Base-by-base conservation (phyloP, 2,888 invertebrate species). In the Hirtodrosophila confusa region DNA sequence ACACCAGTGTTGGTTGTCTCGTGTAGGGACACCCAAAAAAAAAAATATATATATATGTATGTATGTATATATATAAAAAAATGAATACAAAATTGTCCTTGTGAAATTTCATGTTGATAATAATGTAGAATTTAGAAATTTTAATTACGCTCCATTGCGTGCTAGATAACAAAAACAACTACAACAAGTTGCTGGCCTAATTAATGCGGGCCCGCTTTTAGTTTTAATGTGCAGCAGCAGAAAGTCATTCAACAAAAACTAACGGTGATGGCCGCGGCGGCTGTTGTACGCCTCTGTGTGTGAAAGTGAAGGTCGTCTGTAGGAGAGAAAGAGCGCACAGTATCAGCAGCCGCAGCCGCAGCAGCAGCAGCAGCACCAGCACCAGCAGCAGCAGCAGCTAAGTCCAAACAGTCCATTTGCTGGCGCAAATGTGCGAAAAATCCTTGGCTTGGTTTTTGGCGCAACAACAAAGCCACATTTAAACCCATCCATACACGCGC, bases 261-360 rank as follows among this genome's bases (percentile, higher is more conserved):
- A 72, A 58, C 64, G 66, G 50, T 72, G 56, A 60, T 53, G 67
- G 58, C 36, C 71, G 65, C 63, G 39, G 67, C 67, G 49, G 49
- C 45, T 57, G 58, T 60, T 48, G 39, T 45, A 40, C 23, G 47
- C 43, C 56, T 69, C 55, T 62, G 64, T 50, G 70, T 78, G 49
- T 54, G 76, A 65, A 79, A 88, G 78, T 84, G 86, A 84, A 84
- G 84, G 84, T 84, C 84, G 88, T 84, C 83, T 88, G 83, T 84
- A 75, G 77, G 72, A 77, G 82, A 82, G 73, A 78, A 73, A 75
- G 84, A 84, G 85, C 67, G 62, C 70, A 73, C 56, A 71, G 56
- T 49, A 69, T 48, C 50, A 58, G 64, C 55, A 62, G 55, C 53
- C 43, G 75, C 41, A 50, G 55, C 44, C 73, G 63, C 50, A 45